These are phyloP conservation scores for Melinaea marsaeus DNA, from an alignment of 2,888 invertebrate species.

Conservation along the genomic window DNA sequence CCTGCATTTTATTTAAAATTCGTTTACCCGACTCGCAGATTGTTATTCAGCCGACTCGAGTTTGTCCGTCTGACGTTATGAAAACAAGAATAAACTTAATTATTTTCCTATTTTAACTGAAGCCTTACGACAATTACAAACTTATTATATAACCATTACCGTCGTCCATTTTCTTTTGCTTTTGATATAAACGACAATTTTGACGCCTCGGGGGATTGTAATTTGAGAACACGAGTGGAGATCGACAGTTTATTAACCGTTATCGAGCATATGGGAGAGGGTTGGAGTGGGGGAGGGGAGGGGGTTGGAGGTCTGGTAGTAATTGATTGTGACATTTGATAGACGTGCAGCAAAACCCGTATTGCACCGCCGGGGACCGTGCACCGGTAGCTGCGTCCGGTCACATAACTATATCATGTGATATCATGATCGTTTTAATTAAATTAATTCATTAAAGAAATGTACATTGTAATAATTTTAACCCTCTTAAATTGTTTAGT, in stretches of 20 bases:
- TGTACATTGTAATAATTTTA: slow-evolving; percentile 4
- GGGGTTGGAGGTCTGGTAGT: slow-evolving; percentile 49
- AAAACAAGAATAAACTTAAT: slow-evolving; percentile 65
- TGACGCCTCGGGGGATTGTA: slow-evolving; percentile 19
- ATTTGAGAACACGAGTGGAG: slow-evolving; percentile 35
- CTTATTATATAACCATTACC: slow-evolving; percentile 26
- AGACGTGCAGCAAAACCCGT: slow-evolving; percentile 58
- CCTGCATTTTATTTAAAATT: slow-evolving; percentile 75
- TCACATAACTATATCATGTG: slow-evolving; percentile 6
- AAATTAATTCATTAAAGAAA: neutral
- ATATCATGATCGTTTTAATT: neutral
- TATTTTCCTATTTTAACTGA: slow-evolving; percentile 52
- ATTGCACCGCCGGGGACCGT: slow-evolving; percentile 57
- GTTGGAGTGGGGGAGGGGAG: slow-evolving; percentile 37
- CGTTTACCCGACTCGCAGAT: slow-evolving; percentile 69
- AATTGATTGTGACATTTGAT: slow-evolving; percentile 75
- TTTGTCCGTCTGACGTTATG: slow-evolving; percentile 53
- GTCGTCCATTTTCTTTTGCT: slow-evolving; percentile 16
- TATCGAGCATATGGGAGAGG: slow-evolving; percentile 34
- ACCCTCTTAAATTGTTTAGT: slow-evolving; percentile 1
- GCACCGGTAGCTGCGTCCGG: slow-evolving; percentile 16
- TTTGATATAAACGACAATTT: slow-evolving; percentile 15
- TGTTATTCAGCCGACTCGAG: slow-evolving; percentile 62
- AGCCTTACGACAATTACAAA: slow-evolving; percentile 40
- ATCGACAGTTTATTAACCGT: slow-evolving; percentile 56